These are phyloP conservation scores for Eucriotettix oculatus DNA, from an alignment of 2,888 invertebrate genomes.

Conservation along the genomic window DNA sequence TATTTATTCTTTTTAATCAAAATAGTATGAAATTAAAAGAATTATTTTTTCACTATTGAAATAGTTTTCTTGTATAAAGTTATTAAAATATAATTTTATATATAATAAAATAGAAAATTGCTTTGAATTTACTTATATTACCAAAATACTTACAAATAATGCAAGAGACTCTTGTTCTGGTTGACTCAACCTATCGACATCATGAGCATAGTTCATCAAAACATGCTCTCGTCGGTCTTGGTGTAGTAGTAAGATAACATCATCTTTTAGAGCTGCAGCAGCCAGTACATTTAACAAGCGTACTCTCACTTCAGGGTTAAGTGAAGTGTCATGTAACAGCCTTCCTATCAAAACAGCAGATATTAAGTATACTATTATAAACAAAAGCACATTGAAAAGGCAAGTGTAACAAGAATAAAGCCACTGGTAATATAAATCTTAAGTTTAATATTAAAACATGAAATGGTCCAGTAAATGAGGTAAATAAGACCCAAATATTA, in stretches of 20 bases:
- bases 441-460: too few relatives aligned
- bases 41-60: too few relatives aligned
- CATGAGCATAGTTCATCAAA: slow-evolving; percentile 71
- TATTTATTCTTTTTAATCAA: too few relatives aligned
- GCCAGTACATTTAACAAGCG: slow-evolving; percentile 54
- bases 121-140: neutral
- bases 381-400: too few relatives aligned
- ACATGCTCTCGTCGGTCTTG: slow-evolving; percentile 80
- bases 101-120: neutral
- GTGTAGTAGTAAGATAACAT: slow-evolving; percentile 74
- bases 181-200: slow-evolving; percentile 54
- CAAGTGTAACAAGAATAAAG: too few relatives aligned
- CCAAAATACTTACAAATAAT: slow-evolving; percentile 47
- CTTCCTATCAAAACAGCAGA: slow-evolving; percentile 29
- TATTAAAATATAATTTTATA: neutral
- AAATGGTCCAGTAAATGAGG: too few relatives aligned
- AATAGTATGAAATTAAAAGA: too few relatives aligned
- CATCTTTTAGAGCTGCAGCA: slow-evolving; percentile 68
- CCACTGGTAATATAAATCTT: too few relatives aligned
- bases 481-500: too few relatives aligned
- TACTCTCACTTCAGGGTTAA: slow-evolving; percentile 43
- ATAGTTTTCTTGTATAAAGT: too few relatives aligned
- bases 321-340: slow-evolving; percentile 40
- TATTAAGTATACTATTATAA: too few relatives aligned
- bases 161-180: slow-evolving; percentile 67